Evolutionary conservation across 2,888 invertebrate genomes (phyloP).

Genomic region (Eupithecia insigniata): DNA sequence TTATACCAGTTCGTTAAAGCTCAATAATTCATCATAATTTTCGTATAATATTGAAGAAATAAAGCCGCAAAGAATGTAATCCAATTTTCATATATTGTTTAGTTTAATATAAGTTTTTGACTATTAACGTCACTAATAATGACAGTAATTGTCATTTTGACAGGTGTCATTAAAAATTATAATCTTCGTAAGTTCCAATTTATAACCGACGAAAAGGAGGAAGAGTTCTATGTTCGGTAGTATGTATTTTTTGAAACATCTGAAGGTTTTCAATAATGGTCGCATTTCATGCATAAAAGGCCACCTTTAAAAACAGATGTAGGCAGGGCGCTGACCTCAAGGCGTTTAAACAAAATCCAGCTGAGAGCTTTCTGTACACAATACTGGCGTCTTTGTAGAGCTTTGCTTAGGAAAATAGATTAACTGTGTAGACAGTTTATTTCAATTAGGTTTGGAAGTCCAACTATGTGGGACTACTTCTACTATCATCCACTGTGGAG

Average conservation of each 20-base stretch:
- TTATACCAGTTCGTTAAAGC: not conserved
- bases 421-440: not conserved
- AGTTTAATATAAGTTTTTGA: no score
- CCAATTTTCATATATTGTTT: not conserved
- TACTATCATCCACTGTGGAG: no score
- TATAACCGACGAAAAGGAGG: no score
- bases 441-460: conserved; percentile 1
- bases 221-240: no score
- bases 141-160: no score
- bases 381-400: not conserved
- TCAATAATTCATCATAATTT: conserved; percentile 10
- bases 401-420: not conserved
- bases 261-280: not conserved
- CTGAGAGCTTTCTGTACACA: not conserved
- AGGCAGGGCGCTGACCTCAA: not conserved
- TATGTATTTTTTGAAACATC: no score
- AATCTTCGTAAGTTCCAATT: no score
- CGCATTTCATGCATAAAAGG: not conserved
- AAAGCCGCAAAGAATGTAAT: not conserved
- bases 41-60: not conserved
- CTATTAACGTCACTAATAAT: no score
- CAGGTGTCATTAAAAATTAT: no score
- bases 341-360: not conserved
- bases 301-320: not conserved
- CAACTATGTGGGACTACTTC: conserved; percentile 6